Base-by-base conservation (phyloP, 1,140 invertebrate genomes). In the Brachionus calyciflorus region DNA sequence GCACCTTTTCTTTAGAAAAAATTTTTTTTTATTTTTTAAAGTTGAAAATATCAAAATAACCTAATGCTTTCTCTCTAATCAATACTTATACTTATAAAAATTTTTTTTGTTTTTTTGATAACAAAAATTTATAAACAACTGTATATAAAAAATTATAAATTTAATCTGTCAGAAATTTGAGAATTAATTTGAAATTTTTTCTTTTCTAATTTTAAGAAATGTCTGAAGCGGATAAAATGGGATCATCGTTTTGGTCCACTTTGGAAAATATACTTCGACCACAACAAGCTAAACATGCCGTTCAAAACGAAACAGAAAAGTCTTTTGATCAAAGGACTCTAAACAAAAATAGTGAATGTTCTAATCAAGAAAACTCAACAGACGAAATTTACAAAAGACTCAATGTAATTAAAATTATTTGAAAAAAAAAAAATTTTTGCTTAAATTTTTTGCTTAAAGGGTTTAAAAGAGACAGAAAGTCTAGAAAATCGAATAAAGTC, bases 241-340 rank as follows among this genome's bases (percentile, higher is more conserved):
- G 37, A 65, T 65, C 60, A 44, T 65, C 19, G 10, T 65, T 65
- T 28, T 65, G 60, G 60, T 65, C 60, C 17, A 41, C 60, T 44
- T 44, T 65, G 40, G 60, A 65, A 37, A 41, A 44, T 14, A 24
- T 65, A 12, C 19, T 65, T 19, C 17, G 60, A 41, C 19, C 60
- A 9, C 44, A 46, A 70, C 63, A 44, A 41, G 65, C 44, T n/a
- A 48, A 49, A 49, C 26, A 51, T n/a, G 10, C 63, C 37, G 37
- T 46, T 17, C 17, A 19, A 51, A 51, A 3, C 49, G 49, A 51
- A 19, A 5, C 24, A 26, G 12, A 26, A 19, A 3, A 51, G 7
- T 37, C 33, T 5, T 37, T 9, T 3, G 3, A 3, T 37, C 33
- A 9, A 37, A 37, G 28, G 1, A 37, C 28, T 9, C 30, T 60